These are phyloP conservation scores for Collichthys lucidus DNA, from an alignment of 2,113 vertebrate species.

Conservation along the genomic window DNA sequence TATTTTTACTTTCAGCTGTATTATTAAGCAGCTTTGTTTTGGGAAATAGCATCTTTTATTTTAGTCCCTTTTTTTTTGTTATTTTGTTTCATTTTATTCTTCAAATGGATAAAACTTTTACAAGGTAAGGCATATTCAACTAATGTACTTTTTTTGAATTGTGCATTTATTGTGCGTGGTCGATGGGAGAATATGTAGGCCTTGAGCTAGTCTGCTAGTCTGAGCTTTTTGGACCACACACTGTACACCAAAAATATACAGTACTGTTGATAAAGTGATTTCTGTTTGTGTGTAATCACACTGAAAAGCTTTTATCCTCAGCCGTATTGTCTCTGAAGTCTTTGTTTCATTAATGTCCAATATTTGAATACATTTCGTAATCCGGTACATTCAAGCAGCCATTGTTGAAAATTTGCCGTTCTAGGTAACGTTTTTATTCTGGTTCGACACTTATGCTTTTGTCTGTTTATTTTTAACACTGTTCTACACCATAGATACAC, in stretches of 20 bases:
- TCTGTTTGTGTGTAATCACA: conserved; percentile 22
- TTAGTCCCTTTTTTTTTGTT: conserved; percentile 6
- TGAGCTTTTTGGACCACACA: not conserved
- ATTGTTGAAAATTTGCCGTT: not conserved
- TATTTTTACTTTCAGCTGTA: not conserved
- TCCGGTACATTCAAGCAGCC: not conserved
- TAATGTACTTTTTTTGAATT: conserved; percentile 14
- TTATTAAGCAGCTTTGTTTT: not conserved
- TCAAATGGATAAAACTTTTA: conserved; percentile 27
- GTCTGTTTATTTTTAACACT: not conserved
- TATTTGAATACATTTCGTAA: too few relatives aligned
- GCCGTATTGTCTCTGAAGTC: conserved; percentile 7
- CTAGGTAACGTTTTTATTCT: not conserved
- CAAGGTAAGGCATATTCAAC: conserved; percentile 29
- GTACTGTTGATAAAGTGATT: conserved; percentile 10
- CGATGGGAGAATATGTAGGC: not conserved
- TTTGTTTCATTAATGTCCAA: conserved; percentile 36
- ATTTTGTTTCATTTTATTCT: not conserved
- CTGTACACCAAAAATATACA: not conserved
- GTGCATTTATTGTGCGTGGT: not conserved
- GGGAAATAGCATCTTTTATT: not conserved
- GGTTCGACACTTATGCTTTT: conserved; percentile 1
- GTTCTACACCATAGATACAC: not conserved
- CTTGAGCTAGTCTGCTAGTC: not conserved
- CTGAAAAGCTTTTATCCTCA: not conserved